Conservation (phyloP, 2,888 invertebrate genomes). For the Mimas tiliae region DNA sequence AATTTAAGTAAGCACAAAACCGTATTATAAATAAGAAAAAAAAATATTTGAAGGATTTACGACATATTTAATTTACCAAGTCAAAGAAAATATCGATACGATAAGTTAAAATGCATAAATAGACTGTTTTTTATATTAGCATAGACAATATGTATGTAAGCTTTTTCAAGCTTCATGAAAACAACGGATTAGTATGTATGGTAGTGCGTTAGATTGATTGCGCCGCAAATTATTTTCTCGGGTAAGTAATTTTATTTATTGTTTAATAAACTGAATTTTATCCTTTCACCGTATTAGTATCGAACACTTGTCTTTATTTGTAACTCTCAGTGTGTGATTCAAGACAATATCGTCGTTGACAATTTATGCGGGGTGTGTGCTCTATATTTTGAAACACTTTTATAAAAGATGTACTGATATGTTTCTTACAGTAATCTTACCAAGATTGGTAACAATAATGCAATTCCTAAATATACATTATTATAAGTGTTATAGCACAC, state of each 20-base stretch:
- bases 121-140: conserved; percentile 31
- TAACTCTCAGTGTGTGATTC: conserved; percentile 1
- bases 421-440: conserved; percentile 12
- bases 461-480: neutral
- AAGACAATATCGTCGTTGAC: conserved; percentile 29
- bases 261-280: neutral
- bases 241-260: conserved; percentile 60
- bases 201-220: conserved; percentile 86
- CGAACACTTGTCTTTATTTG: neutral
- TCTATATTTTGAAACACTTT: conserved; percentile 39
- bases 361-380: conserved; percentile 48
- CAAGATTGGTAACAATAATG: neutral
- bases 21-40: too few relatives aligned
- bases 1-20: too few relatives aligned
- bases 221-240: conserved; percentile 84
- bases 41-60: too few relatives aligned
- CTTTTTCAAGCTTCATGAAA: conserved; percentile 84
- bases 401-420: neutral
- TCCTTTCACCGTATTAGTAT: conserved; percentile 34
- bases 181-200: conserved; percentile 85
- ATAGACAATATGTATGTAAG: conserved; percentile 69
- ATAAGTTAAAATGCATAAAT: neutral
- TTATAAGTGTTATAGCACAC: conserved; percentile 5
- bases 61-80: too few relatives aligned
- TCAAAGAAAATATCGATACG: neutral